Evolutionary conservation across 1,140 invertebrate species (phyloP).

Genomic region (Scaptomyza pallida): DNA sequence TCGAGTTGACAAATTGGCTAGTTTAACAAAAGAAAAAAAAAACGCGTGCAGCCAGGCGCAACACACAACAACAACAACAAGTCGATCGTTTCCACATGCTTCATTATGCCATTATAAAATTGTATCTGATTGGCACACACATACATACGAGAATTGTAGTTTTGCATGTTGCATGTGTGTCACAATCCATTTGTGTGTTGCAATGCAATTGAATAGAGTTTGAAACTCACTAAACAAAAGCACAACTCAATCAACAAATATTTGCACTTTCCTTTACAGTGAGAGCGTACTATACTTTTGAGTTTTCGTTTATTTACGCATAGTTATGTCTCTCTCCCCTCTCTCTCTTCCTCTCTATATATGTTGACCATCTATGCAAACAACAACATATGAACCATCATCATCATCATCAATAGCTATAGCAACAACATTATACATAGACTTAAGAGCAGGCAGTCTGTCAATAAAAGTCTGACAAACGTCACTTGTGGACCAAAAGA

Average conservation of each 20-base stretch:
- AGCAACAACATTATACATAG: conserved; percentile 3
- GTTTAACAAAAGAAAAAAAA: too few relatives aligned
- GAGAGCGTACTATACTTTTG: too few relatives aligned
- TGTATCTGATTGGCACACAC: conserved; percentile 11
- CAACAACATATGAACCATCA: conserved; percentile 35
- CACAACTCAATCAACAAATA: conserved; percentile 63
- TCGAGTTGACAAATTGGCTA: conserved; percentile 48
- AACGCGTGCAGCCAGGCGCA: conserved; percentile 55
- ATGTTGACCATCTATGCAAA: conserved; percentile 71
- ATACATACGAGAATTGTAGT: conserved; percentile 20
- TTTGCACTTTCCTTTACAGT: conserved; percentile 71
- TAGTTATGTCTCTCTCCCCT: conserved; percentile 78
- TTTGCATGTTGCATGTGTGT: conserved; percentile 49
- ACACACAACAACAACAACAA: conserved; percentile 25
- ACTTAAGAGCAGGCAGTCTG: conserved; percentile 46
- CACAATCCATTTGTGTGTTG: too few relatives aligned
- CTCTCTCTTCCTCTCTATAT: too few relatives aligned
- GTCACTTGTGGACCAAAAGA: conserved; percentile 64
- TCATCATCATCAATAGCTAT: conserved; percentile 7
- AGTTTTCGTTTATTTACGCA: conserved; percentile 71
- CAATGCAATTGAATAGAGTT: conserved; percentile 21
- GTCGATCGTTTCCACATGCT: conserved; percentile 30
- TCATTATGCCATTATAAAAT: conserved; percentile 41
- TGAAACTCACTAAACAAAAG: conserved; percentile 14
- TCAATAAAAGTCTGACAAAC: conserved; percentile 67